Evolutionary conservation across 1,140 invertebrate genomes (phyloP).

Genomic region (Neelides sp.): DNA sequence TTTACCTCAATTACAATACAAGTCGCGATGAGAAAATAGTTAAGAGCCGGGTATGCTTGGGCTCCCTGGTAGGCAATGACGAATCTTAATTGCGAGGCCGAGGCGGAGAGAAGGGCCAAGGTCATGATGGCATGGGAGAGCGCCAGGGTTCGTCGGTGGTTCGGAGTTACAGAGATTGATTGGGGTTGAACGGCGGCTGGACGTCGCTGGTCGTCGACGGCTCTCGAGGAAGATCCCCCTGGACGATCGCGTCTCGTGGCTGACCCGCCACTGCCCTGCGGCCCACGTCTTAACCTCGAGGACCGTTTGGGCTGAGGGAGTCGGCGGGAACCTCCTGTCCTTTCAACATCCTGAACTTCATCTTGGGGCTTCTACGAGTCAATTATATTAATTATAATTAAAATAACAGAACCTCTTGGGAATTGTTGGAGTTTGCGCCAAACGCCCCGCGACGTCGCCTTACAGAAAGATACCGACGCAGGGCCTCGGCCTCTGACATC

Average conservation of each 20-base stretch:
- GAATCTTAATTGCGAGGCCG: slow-evolving; percentile 29
- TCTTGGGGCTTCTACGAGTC: not conserved
- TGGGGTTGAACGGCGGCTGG: not conserved
- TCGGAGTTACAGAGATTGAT: not conserved
- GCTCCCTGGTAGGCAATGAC: slow-evolving; percentile 22
- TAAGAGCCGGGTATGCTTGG: slow-evolving; percentile 25
- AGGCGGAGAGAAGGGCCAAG: slow-evolving; percentile 25
- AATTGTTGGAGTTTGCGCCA: not conserved
- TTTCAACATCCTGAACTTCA: slow-evolving; percentile 4
- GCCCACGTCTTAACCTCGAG: not conserved
- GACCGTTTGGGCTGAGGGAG: not conserved
- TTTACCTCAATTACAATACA: slow-evolving; percentile 29
- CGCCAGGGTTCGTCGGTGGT: slow-evolving; percentile 14
- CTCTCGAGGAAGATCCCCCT: not conserved
- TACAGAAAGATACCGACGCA: slow-evolving; percentile 29
- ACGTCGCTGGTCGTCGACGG: not conserved
- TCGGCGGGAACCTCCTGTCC: not conserved
- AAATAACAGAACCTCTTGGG: not conserved
- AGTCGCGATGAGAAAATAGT: slow-evolving; percentile 28
- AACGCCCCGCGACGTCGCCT: slow-evolving; percentile 19
- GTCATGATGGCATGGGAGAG: slow-evolving; percentile 28
- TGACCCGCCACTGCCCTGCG: not conserved
- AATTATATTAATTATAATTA: not conserved
- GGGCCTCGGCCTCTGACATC: slow-evolving; percentile 22
- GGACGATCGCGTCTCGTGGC: not conserved